Conservation (phyloP, 1,140 invertebrate species). For the Wiebesia pumilae region DNA sequence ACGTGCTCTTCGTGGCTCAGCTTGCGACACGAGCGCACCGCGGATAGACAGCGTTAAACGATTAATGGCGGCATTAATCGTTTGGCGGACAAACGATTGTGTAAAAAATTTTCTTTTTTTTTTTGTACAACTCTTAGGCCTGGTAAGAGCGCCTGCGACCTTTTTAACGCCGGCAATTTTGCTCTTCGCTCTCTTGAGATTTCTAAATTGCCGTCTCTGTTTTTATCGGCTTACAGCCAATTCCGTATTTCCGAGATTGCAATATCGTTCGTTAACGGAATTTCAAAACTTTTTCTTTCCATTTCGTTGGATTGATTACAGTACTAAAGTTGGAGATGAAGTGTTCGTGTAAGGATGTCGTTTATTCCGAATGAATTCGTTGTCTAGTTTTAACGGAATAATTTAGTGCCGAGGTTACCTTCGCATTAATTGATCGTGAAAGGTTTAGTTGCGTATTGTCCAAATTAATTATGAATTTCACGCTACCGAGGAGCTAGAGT, state of each 20-base stretch:
- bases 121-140: too few relatives aligned
- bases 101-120: not conserved
- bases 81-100: not conserved
- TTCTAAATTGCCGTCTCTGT: not conserved
- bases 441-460: not conserved
- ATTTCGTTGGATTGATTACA: not conserved
- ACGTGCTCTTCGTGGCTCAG: too few relatives aligned
- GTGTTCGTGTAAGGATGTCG: not conserved
- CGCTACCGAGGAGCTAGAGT: not conserved
- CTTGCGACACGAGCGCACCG: not conserved
- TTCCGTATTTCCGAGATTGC: not conserved
- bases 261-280: not conserved
- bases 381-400: not conserved
- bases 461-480: not conserved
- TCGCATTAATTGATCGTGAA: not conserved
- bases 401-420: not conserved
- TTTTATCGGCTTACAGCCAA: not conserved
- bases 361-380: not conserved
- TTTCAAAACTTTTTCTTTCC: not conserved
- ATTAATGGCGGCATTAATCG: constrained; percentile 1
- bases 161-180: not conserved
- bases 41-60: not conserved
- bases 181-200: not conserved
- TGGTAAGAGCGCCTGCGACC: not conserved
- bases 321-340: not conserved